Evolutionary conservation across 2,888 invertebrate genomes (phyloP), one percentile per base, ranked within the genome.

Genomic region (Cetonia aurata): DNA sequence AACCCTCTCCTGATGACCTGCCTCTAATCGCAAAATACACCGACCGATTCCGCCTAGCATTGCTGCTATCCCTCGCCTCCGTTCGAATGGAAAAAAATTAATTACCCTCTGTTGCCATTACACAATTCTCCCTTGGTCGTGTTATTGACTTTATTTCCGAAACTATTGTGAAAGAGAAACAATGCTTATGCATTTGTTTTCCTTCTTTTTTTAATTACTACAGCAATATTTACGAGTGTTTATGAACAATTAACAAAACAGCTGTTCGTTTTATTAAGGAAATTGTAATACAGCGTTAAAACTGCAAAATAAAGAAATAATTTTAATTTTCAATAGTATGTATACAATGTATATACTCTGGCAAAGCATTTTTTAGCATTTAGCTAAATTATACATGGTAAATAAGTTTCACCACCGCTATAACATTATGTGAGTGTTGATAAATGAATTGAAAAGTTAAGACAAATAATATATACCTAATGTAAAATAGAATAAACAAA

Each of bases 1-100:
- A 68, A 60, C 71, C 71, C 68, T 69, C 68, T 68, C 67, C 69
- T 69, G 69, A 69, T 69, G 69, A 69, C 69, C 69, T 69, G 60
- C 69, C 69, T 69, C 69, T 69, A 69, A 69, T 69, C 69, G 69
- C 69, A 55, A 60, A 62, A 69, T 69, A 62, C 60, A 65, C 62
- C 17, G 62, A 65, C 62, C 37, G 62, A 65, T 52, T 50, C 62
- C 62, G 62, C 50, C 50, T 52, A 50, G 50, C 50, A 65, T 65
- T 65, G 50, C 62, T 46, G 37, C 62, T 48, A 50, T 50, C 62
- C 62, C 50, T 65, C 62, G 48, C 50, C 52, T 37, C 50, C 37
- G 37, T 37, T 60, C 60, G 52, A 17, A 50, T 50, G 62, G 50
- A 65, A 65, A 65, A 37, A 65, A 65, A 50, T 65, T 65, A 65